These are phyloP conservation scores for Bedellia somnulentella DNA, from an alignment of 2,888 invertebrate genomes.

Conservation along the genomic window DNA sequence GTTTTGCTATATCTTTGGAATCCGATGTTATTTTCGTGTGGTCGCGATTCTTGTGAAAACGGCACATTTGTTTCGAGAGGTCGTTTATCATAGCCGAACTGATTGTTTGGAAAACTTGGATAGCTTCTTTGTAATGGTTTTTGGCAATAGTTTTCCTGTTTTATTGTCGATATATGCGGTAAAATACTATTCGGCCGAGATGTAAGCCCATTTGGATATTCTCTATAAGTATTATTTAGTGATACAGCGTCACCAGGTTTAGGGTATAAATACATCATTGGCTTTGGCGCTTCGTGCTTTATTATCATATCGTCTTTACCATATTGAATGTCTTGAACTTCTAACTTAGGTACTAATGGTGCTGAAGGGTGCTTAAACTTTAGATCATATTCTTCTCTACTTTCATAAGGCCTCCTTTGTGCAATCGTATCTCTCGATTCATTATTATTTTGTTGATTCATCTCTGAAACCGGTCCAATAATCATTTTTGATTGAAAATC, in stretches of 20 bases:
- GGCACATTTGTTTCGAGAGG: conserved; percentile 20
- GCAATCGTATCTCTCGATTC: conserved; percentile 34
- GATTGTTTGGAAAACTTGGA: conserved; percentile 27
- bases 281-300: conserved; percentile 32
- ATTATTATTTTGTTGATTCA: conserved; percentile 46
- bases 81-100: conserved; percentile 30
- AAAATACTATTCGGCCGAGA: conserved; percentile 27
- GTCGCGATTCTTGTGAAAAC: conserved; percentile 26
- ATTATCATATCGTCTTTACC: conserved; percentile 34
- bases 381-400: conserved; percentile 38
- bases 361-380: conserved; percentile 45
- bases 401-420: conserved; percentile 44
- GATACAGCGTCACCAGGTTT: conserved; percentile 23
- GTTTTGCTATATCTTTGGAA: conserved; percentile 45
- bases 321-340: conserved; percentile 43
- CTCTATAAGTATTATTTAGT: conserved; percentile 25
- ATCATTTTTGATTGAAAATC: conserved; percentile 60
- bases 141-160: conserved; percentile 47
- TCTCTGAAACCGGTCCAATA: conserved; percentile 56
- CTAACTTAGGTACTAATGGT: conserved; percentile 48
- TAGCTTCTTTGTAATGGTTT: conserved; percentile 23
- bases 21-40: conserved; percentile 32
- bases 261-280: too few species aligned
- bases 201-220: conserved; percentile 29
- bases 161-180: conserved; percentile 55